A percentile compares a stretch with the other conserved stretches of the same genome.
Conservation (phyloP, 2,888 invertebrate species). For the Drosophila anomalata region DNA sequence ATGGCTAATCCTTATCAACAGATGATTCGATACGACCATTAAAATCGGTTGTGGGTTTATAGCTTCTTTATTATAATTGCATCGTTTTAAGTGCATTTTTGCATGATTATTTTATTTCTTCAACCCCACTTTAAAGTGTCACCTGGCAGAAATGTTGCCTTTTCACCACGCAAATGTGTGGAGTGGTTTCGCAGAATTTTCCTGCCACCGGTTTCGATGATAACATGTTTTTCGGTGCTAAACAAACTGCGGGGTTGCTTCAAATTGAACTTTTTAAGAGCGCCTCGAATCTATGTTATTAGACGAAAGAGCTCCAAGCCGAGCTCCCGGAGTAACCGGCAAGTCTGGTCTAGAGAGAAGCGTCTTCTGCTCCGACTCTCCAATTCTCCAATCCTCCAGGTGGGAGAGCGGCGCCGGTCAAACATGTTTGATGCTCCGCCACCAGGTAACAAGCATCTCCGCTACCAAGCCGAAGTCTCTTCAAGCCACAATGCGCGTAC, state of each 20-base stretch:
- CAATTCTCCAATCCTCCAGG: constrained; percentile 34
- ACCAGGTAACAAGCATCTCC: constrained; percentile 7
- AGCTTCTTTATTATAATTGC: constrained; percentile 1
- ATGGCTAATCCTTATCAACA: background rate
- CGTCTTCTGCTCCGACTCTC: background rate
- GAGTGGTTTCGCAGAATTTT: constrained; percentile 27
- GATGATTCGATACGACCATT: background rate
- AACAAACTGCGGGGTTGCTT: constrained; percentile 17
- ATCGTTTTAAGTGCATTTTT: background rate
- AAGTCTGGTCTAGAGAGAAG: background rate
- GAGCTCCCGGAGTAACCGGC: background rate
- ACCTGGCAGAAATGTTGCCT: constrained; percentile 3
- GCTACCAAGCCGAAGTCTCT: constrained; percentile 18
- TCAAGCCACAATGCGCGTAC: constrained; percentile 71
- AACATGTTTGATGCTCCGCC: constrained; percentile 54
- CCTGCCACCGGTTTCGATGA: constrained; percentile 31
- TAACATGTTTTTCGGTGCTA: constrained; percentile 31
- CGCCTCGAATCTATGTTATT: constrained; percentile 27
- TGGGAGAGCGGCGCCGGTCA: constrained; percentile 16
- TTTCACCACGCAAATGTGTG: background rate
- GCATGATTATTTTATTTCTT: background rate
- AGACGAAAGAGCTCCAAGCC: background rate
- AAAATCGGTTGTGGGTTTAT: constrained; percentile 2
- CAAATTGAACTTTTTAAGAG: constrained; percentile 27
- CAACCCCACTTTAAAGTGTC: constrained; percentile 4